Percentiles rank a stretch among this genome's conserved stretches.
phyloP scores from a whole-genome alignment of 2,797 vertebrate species.

The Gouania willdenowi region DNA sequence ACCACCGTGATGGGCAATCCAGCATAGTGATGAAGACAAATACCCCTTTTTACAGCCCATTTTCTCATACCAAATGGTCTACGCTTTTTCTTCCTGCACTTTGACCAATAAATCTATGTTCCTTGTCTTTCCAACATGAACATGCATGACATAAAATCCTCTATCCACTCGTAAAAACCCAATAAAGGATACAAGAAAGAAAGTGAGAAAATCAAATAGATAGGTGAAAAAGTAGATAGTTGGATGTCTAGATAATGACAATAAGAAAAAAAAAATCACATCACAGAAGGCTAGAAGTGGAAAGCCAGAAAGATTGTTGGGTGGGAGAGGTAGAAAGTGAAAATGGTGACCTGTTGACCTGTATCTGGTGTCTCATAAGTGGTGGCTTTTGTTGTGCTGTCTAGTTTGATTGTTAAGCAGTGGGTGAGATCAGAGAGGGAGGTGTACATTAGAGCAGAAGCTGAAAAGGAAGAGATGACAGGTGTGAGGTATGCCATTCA shows the following conservation, averaged over 20 bases:
- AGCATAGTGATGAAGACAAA: slow-evolving; percentile 6
- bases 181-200: slow-evolving; percentile 37
- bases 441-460: background rate
- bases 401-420: slow-evolving; percentile 66
- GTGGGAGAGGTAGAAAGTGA: slow-evolving; percentile 50
- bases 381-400: slow-evolving; percentile 48
- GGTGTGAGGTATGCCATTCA: slow-evolving; percentile 35
- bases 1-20: slow-evolving; percentile 32
- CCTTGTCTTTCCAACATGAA: slow-evolving; percentile 42
- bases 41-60: slow-evolving; percentile 1
- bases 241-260: slow-evolving; percentile 31
- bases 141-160: slow-evolving; percentile 51
- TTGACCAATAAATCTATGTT: slow-evolving; percentile 32
- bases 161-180: slow-evolving; percentile 45
- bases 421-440: background rate
- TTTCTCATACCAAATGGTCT: slow-evolving; percentile 26
- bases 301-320: slow-evolving; percentile 52
- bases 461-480: slow-evolving; percentile 19
- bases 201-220: slow-evolving; percentile 20
- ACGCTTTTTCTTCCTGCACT: background rate
- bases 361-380: slow-evolving; percentile 65
- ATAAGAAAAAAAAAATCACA: slow-evolving; percentile 30
- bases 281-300: slow-evolving; percentile 51
- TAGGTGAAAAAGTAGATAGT: slow-evolving; percentile 25
- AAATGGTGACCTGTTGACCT: slow-evolving; percentile 65